Conservation (phyloP, 2,113 vertebrate species). For the Pseudopodoces humilis region DNA sequence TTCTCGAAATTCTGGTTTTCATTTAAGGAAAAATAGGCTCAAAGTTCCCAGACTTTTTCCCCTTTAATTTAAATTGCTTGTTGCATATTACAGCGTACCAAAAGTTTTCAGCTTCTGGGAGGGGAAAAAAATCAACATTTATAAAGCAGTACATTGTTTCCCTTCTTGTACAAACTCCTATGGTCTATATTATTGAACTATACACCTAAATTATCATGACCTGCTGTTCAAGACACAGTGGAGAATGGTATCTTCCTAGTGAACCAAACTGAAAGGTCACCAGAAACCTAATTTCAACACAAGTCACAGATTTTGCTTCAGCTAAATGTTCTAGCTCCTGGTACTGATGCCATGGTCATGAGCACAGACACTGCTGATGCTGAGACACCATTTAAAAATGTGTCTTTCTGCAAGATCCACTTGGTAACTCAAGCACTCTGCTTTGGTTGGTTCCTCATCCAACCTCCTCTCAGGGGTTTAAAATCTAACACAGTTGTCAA, state of each 20-base stretch:
- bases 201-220: background rate
- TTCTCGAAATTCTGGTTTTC: background rate
- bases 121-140: background rate
- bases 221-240: background rate
- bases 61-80: background rate
- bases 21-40: background rate
- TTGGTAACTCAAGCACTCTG: background rate
- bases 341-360: rapidly evolving
- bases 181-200: background rate
- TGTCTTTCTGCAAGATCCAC: background rate
- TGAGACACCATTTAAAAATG: background rate
- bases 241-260: background rate
- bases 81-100: background rate
- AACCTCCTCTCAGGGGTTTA: background rate
- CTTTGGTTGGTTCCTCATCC: background rate
- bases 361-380: rapidly evolving
- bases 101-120: background rate
- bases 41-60: background rate
- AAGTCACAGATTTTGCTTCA: background rate
- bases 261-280: background rate
- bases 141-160: background rate
- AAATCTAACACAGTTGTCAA: background rate
- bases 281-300: background rate
- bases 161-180: background rate
- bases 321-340: background rate